Percentiles rank a stretch among this genome's conserved stretches.
Evolutionary conservation across 2,113 vertebrate species (phyloP).

Genomic region (Gasterosteus aculeatus): DNA sequence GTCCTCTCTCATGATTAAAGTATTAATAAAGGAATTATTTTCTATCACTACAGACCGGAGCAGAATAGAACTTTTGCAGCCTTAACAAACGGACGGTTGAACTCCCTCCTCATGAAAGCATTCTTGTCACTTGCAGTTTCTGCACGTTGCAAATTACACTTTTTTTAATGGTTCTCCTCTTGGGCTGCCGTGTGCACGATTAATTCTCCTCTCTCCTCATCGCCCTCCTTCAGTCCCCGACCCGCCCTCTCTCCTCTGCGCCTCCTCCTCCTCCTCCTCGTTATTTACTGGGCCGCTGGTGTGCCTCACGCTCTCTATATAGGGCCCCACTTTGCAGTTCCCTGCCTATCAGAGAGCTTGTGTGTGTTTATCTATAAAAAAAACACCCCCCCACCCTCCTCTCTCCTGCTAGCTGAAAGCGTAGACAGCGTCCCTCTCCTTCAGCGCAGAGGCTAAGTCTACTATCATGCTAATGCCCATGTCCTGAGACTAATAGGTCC

Average conservation of each 20-base stretch:
- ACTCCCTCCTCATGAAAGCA: conserved; percentile 38
- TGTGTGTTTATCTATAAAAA: conserved; percentile 74
- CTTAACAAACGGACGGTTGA: conserved; percentile 22
- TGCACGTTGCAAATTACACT: conserved; percentile 68
- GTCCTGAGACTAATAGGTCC: conserved; percentile 85
- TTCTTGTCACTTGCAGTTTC: conserved; percentile 62
- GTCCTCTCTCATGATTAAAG: not conserved
- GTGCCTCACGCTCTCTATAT: conserved; percentile 71
- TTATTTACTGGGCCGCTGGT: conserved; percentile 75
- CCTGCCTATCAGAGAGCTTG: conserved; percentile 60
- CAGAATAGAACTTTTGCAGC: conserved; percentile 18
- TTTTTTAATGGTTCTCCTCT: conserved; percentile 68
- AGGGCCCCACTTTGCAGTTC: conserved; percentile 79
- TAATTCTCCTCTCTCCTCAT: conserved; percentile 69
- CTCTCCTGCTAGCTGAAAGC: conserved; percentile 73
- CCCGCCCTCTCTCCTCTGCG: conserved; percentile 61
- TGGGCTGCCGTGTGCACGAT: conserved; percentile 62
- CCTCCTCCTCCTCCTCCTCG: conserved; percentile 70
- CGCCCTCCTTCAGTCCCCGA: conserved; percentile 50
- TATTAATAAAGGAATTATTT: not conserved
- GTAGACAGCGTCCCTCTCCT: conserved; percentile 80
- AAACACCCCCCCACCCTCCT: conserved; percentile 40
- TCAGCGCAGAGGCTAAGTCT: conserved; percentile 83
- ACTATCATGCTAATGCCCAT: conserved; percentile 85
- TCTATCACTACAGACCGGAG: not conserved